Evolutionary conservation across 2,888 invertebrate species (phyloP).

Genomic region (Drosophila birchii): DNA sequence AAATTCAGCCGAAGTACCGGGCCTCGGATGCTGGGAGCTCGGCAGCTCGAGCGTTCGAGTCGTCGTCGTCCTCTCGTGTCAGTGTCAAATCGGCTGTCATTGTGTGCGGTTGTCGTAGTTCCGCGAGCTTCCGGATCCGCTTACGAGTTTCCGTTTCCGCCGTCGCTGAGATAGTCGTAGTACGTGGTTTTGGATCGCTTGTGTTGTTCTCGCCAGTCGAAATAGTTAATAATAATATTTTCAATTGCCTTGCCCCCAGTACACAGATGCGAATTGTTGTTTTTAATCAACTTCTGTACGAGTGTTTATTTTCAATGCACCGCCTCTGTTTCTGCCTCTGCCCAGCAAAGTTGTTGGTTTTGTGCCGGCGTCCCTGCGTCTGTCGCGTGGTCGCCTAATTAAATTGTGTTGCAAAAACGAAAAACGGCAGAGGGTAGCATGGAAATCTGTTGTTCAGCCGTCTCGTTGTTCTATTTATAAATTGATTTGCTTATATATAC

Average conservation of each 20-base stretch:
- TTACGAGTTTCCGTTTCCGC: neutral
- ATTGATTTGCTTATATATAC: slow-evolving; percentile 48
- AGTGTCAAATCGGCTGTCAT: slow-evolving; percentile 71
- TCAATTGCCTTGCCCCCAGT: slow-evolving; percentile 40
- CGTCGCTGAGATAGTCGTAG: slow-evolving; percentile 27
- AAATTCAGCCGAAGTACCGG: too few species aligned
- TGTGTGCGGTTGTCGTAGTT: slow-evolving; percentile 47
- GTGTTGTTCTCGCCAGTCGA: slow-evolving; percentile 51
- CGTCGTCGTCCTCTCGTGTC: slow-evolving; percentile 22
- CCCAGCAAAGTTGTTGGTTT: slow-evolving; percentile 8
- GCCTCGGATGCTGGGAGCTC: slow-evolving; percentile 19
- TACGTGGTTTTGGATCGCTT: slow-evolving; percentile 26
- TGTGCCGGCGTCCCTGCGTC: slow-evolving; percentile 57
- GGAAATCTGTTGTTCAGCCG: slow-evolving; percentile 48
- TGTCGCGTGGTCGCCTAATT: slow-evolving; percentile 50
- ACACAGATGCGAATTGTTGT: slow-evolving; percentile 34
- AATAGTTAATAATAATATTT: slow-evolving; percentile 61
- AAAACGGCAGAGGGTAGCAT: slow-evolving; percentile 32
- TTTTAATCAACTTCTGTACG: slow-evolving; percentile 46
- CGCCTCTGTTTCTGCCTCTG: neutral
- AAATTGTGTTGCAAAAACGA: slow-evolving; percentile 56
- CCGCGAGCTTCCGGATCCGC: slow-evolving; percentile 10
- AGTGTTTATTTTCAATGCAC: slow-evolving; percentile 36
- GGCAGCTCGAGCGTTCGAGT: neutral
- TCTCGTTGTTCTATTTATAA: slow-evolving; percentile 66